Conservation (phyloP, 2,113 vertebrate genomes). For the Cacatua alba region DNA sequence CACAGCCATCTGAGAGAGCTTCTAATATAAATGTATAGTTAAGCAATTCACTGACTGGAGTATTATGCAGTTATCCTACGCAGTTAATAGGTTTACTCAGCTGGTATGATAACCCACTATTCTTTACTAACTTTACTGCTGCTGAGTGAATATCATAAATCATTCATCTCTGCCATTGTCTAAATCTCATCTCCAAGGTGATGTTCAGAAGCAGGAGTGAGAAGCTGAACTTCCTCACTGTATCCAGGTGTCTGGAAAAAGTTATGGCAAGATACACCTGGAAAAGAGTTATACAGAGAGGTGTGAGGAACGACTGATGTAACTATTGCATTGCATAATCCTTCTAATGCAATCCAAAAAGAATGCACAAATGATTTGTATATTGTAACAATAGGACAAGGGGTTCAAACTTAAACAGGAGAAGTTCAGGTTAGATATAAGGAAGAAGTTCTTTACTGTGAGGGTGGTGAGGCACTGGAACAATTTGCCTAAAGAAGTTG, state of each 20-base stretch:
- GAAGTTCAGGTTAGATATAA: neutral
- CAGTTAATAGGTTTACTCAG: neutral
- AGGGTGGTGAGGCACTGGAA: neutral
- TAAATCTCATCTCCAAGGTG: neutral
- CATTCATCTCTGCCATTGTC: neutral
- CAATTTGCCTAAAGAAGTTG: neutral
- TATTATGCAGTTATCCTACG: neutral
- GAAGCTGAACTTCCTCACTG: neutral
- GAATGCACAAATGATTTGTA: neutral
- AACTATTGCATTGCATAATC: neutral
- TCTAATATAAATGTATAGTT: neutral
- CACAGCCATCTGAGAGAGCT: neutral
- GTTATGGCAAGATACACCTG: neutral
- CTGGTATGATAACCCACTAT: rapidly evolving
- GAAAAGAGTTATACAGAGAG: neutral
- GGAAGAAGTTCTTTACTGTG: neutral
- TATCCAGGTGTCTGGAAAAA: neutral
- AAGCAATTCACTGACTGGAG: neutral
- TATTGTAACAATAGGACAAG: neutral
- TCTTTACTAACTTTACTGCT: neutral
- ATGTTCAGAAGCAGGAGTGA: neutral
- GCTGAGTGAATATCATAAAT: neutral
- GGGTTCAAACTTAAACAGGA: neutral
- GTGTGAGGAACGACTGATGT: neutral
- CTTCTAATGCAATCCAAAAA: neutral